Base-by-base conservation (phyloP, 2,888 invertebrate genomes). In the Ctena decussata region DNA sequence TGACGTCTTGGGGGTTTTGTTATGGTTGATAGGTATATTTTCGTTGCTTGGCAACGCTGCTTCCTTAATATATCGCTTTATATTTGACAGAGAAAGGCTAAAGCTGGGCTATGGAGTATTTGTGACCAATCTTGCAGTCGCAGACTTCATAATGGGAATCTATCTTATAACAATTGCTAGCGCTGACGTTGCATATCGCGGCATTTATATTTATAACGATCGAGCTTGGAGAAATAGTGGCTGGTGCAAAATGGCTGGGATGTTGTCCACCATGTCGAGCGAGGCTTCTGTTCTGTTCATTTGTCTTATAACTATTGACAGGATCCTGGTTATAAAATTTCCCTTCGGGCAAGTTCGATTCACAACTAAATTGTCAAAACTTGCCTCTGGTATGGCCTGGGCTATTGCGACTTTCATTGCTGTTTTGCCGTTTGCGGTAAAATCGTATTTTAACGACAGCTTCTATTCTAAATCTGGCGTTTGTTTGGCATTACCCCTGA, bases 251-350 rank as follows among this genome's bases (percentile, higher is more conserved):
- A n/a, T 91, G 12, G 86, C 91, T 0, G 92, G 92, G 1, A 77
- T 85, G 30, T 35, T 92, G n/a, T 76, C 91, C 0, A 89, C 90
- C 0, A 11, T 90, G 30, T 97, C 97, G 80, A 97, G 97, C 81
- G 97, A 97, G 94, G 96, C 97, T 5, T 97, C 97, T 0, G 97
- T 97, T 0, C 93, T 97, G 84, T 96, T 97, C 70, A 95, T 97
- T n/a, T 96, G 96, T 0, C 90, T 97, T 82, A 97, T 97, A 80
- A 97, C 97, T 0, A 96, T 97, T 96, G 97, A 97, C 93, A 96
- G 97, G n/a, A 96, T 97, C 90, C 96, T 97, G 86, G 97, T 97
- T 0, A 97, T 97, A 35, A 96, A 97, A 27, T 96, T 96, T 86
- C 97, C 97, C 18, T 95, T 97, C 73, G 96, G 87, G 1, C 78